These are phyloP conservation scores for Oikopleura dioica DNA, from an alignment of 23 tunicate species.

Conservation along the genomic window DNA sequence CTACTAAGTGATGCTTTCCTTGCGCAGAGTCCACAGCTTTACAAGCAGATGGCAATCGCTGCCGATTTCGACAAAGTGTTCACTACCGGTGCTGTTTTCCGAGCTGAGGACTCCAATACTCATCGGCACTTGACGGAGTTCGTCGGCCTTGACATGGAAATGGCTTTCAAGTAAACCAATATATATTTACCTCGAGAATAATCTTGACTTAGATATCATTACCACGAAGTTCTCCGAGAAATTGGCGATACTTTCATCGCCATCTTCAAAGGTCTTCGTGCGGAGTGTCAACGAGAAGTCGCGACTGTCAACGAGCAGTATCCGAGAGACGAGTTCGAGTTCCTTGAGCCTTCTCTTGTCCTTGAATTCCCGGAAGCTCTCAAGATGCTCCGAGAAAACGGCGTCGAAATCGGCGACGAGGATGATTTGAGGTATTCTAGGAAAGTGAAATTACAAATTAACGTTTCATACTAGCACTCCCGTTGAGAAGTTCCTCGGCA, in stretches of 20 bases:
- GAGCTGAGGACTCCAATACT: slow-evolving; percentile 98
- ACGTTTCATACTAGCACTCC: slow-evolving; percentile 36
- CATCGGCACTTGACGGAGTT: slow-evolving; percentile 95
- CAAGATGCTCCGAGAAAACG: slow-evolving; percentile 73
- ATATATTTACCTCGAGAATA: too few species aligned
- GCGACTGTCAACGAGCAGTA: slow-evolving; percentile 56
- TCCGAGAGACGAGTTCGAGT: slow-evolving; percentile 82
- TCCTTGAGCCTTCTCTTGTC: slow-evolving; percentile 74
- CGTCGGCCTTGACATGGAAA: slow-evolving; percentile 89
- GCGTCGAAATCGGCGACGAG: slow-evolving; percentile 83
- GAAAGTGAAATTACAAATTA: background rate
- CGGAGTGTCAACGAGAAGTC: slow-evolving; percentile 66
- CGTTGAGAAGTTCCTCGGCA: slow-evolving; percentile 72
- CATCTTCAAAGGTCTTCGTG: slow-evolving; percentile 75
- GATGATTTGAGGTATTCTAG: slow-evolving; percentile 61
- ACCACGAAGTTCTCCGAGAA: slow-evolving; percentile 68
- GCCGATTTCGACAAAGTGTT: slow-evolving; percentile 94
- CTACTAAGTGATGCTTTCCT: slow-evolving; percentile 30
- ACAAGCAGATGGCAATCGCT: slow-evolving; percentile 99
- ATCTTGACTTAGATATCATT: slow-evolving; percentile 57
- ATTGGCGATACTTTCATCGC: slow-evolving; percentile 80
- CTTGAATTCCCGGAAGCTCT: slow-evolving; percentile 87
- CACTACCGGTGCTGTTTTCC: slow-evolving; percentile 80
- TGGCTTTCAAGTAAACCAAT: slow-evolving; percentile 33
- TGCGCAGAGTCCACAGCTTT: slow-evolving; percentile 90